These are phyloP conservation scores for Crocidura indochinensis DNA, from an alignment of 2,797 vertebrate species.

Conservation along the genomic window DNA sequence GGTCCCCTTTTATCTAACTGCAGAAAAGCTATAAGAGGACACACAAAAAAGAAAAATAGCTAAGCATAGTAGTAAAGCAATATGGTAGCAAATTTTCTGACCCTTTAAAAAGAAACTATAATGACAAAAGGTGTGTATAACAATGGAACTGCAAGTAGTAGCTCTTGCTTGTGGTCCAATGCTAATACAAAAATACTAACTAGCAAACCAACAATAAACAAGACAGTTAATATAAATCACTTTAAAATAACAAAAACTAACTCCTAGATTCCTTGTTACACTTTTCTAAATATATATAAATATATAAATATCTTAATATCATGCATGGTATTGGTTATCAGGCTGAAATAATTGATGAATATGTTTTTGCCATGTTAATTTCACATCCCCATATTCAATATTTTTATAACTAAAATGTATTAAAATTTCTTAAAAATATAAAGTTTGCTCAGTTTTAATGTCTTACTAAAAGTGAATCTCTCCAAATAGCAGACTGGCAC, in stretches of 20 bases:
- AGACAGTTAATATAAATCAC: too few relatives aligned
- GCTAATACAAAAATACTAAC: too few relatives aligned
- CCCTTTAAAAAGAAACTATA: slow-evolving; percentile 49
- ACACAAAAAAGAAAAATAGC: slow-evolving; percentile 62
- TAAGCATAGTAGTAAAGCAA: slow-evolving; percentile 38
- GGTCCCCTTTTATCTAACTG: slow-evolving; percentile 90
- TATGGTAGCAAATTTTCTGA: neutral
- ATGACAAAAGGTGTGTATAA: neutral
- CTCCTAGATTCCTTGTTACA: too few relatives aligned
- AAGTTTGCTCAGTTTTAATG: slow-evolving; percentile 9
- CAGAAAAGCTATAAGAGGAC: slow-evolving; percentile 90
- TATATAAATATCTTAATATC: slow-evolving; percentile 8
- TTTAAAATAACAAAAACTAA: too few relatives aligned
- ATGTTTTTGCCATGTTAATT: neutral
- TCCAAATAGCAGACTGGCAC: neutral
- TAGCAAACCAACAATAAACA: too few relatives aligned
- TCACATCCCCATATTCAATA: neutral
- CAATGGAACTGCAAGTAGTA: too few relatives aligned
- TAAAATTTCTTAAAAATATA: slow-evolving; percentile 45
- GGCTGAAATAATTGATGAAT: neutral
- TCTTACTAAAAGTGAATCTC: slow-evolving; percentile 17
- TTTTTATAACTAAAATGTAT: slow-evolving; percentile 24
- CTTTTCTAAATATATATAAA: too few relatives aligned
- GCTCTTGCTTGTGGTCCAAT: too few relatives aligned
- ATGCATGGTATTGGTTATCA: neutral